Percentiles rank a stretch among this genome's conserved stretches.
Evolutionary conservation across 1,140 invertebrate genomes (phyloP).

Genomic region (Sycophaga agraensis): DNA sequence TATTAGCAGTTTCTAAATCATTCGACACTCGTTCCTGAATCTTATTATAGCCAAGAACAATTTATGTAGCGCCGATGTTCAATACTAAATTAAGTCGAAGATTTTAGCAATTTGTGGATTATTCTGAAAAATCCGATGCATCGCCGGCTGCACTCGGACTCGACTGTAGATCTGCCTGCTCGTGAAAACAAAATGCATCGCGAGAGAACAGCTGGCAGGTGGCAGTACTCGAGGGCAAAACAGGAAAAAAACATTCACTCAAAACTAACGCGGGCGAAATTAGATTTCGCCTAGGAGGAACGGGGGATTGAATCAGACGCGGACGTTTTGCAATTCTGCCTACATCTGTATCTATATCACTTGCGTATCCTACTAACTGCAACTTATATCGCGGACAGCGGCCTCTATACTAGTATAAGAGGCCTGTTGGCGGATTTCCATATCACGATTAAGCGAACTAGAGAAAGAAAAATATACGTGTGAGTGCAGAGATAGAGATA

Average conservation of each 20-base stretch:
- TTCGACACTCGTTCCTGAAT: no score
- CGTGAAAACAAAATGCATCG: no score
- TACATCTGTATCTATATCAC: background rate
- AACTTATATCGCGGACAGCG: no score
- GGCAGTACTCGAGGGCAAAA: background rate
- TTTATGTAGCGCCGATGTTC: no score
- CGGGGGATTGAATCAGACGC: slow-evolving; percentile 9
- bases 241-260: background rate
- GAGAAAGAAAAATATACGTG: background rate
- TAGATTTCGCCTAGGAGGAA: background rate
- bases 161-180: no score
- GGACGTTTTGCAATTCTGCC: slow-evolving; percentile 4
- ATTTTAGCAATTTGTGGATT: no score
- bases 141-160: no score
- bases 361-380: background rate
- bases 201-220: no score
- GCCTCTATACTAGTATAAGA: slow-evolving; percentile 18
- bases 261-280: background rate
- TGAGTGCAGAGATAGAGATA: background rate
- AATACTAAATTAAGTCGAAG: no score
- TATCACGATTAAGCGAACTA: slow-evolving; percentile 26
- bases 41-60: no score
- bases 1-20: no score
- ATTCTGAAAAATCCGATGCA: no score
- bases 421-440: slow-evolving; percentile 26